Percentiles rank a stretch among this genome's conserved stretches.
Conservation (phyloP, 2,888 invertebrate species). For the Drosophila sordidula region DNA sequence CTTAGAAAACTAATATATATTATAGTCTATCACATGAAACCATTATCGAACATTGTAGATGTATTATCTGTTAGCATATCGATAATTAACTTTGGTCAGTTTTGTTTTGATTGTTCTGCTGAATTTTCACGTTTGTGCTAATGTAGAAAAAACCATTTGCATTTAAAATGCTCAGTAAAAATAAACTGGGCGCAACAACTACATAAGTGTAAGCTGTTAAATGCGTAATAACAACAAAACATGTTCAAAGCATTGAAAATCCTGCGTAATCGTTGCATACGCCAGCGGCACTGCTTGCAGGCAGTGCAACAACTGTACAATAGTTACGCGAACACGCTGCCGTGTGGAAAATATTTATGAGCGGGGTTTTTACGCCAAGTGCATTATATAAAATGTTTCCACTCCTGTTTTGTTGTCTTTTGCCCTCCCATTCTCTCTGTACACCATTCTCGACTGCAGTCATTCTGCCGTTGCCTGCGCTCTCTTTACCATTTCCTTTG, state of each 20-base stretch:
- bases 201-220: slow-evolving; percentile 39
- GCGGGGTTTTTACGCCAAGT: slow-evolving; percentile 74
- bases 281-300: slow-evolving; percentile 48
- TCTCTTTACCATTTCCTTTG: slow-evolving; percentile 13
- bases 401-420: slow-evolving; percentile 2
- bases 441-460: not conserved
- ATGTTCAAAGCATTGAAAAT: slow-evolving; percentile 70
- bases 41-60: too few species aligned
- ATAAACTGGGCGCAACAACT: slow-evolving; percentile 52
- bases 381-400: slow-evolving; percentile 62
- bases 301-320: slow-evolving; percentile 45
- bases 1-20: too few species aligned
- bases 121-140: not conserved
- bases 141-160: slow-evolving; percentile 17
- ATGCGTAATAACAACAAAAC: slow-evolving; percentile 40
- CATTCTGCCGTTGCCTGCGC: slow-evolving; percentile 15
- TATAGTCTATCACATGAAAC: too few species aligned
- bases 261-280: slow-evolving; percentile 66
- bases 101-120: slow-evolving; percentile 12
- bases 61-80: too few species aligned
- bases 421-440: not conserved
- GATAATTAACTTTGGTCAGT: too few species aligned
- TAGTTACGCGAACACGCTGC: slow-evolving; percentile 47
- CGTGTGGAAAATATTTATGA: slow-evolving; percentile 78
- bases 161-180: slow-evolving; percentile 51